Base-by-base conservation (phyloP, 2,113 vertebrate genomes). In the Chaetorhynchus papuensis region DNA sequence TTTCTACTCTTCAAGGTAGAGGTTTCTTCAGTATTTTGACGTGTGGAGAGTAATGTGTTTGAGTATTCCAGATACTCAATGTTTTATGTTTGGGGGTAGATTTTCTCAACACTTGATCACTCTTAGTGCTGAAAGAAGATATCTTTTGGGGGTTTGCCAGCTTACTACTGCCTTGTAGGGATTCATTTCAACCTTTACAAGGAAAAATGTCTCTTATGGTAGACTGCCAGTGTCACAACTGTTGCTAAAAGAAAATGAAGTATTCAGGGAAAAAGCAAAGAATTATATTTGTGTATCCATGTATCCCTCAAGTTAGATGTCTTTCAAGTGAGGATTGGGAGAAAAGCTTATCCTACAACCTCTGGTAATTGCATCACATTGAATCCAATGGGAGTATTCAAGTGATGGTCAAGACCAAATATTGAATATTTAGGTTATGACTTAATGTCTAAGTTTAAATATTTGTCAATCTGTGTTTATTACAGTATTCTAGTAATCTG, bases 401-500 rank as follows among this genome's bases (percentile, higher is more conserved):
- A 63, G 39, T 0, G 0, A 45, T 72, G 19, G 7, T 6, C 79
- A 63, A 74, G 47, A 74, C 20, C 11, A 65, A 18, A 6, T 33
- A 10, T 47, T 86, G 30, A 64, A 12, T 96, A 27, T 35, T 71
- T 89, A 26, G 10, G n/a, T 72, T 66, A 53, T 35, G 5, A 57
- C 31, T 77, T 75, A 59, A 71, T 69, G 71, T 37, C 30, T 47
- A 15, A 30, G 4, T n/a, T 78, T 53, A 63, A 69, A 30, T 70
- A 16, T 83, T 33, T 90, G 13, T 57, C 21, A 26, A 60, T 91
- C 54, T 76, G 61, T 93, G 21, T 86, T 94, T 68, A 49, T 95
- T 74, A 10, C 45, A 99, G 99, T 99, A 99, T 97, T 98, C 98
- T 42, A 98, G 98, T 77, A 75, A 91, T 35, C 98, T 99, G 98